A percentile compares a stretch with the other conserved stretches of the same genome.
These are phyloP conservation scores for Synanthedon myopaeformis DNA, from an alignment of 2,888 invertebrate species.

Conservation along the genomic window DNA sequence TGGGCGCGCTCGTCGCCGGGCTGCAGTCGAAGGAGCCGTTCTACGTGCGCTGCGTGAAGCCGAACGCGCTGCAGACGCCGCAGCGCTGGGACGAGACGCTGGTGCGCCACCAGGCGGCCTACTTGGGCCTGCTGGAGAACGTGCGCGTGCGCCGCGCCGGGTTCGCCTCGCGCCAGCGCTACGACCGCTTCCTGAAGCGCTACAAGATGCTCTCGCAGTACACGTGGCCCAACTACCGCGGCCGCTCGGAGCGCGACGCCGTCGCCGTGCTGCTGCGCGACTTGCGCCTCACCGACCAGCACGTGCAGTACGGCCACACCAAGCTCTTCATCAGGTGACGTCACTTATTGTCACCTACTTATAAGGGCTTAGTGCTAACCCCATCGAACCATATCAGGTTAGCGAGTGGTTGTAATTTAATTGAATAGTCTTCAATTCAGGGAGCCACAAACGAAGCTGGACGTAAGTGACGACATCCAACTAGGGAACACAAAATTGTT, in stretches of 20 bases:
- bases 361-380: too few species aligned
- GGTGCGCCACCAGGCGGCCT: constrained; percentile 79
- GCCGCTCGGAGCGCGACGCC: constrained; percentile 82
- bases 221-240: constrained; percentile 97
- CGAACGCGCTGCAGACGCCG: constrained; percentile 93
- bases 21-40: constrained; percentile 93
- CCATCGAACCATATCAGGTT: too few species aligned
- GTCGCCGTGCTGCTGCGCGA: constrained; percentile 87
- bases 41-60: constrained; percentile 97
- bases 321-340: constrained; percentile 90
- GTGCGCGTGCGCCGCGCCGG: constrained; percentile 96
- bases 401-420: too few species aligned
- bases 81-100: constrained; percentile 87
- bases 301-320: constrained; percentile 92
- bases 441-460: background rate
- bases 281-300: constrained; percentile 75
- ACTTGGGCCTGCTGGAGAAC: constrained; percentile 94
- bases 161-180: constrained; percentile 95
- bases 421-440: background rate
- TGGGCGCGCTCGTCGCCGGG: constrained; percentile 89
- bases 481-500: background rate
- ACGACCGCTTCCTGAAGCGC: constrained; percentile 91
- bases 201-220: constrained; percentile 97
- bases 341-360: too few species aligned
- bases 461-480: background rate